Evolutionary conservation across 1,140 invertebrate species (phyloP).

Genomic region (Ridgeia piscesae): DNA sequence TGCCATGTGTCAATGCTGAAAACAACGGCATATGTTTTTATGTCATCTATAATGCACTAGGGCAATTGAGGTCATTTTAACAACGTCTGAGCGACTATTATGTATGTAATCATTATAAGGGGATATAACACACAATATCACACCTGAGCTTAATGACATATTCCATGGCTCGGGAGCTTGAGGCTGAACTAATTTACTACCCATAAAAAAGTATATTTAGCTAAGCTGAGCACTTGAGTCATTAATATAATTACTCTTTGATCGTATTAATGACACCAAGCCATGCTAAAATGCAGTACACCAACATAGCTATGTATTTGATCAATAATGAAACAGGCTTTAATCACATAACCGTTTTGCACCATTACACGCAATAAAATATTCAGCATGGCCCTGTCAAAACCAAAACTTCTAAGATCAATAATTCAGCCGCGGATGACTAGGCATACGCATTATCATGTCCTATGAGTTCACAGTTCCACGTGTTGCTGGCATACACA

Average conservation of each 20-base stretch:
- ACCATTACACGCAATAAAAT: background rate
- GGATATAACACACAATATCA: too few species aligned
- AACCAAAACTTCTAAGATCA: background rate
- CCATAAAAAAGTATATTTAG: too few species aligned
- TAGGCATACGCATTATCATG: too few species aligned
- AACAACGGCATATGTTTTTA: too few species aligned
- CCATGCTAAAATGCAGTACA: too few species aligned
- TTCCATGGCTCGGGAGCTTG: background rate
- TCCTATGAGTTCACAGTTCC: too few species aligned
- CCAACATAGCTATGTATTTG: background rate
- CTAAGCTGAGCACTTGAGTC: too few species aligned
- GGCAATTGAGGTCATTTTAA: background rate
- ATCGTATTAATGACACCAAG: too few species aligned
- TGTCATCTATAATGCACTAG: too few species aligned
- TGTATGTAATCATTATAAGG: too few species aligned
- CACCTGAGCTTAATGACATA: background rate
- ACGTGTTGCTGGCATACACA: background rate
- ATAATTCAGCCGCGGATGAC: background rate
- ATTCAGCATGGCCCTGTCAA: background rate
- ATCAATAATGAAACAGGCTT: background rate
- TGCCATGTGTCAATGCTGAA: background rate
- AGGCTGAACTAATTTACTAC: background rate
- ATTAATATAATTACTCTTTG: too few species aligned
- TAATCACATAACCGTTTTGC: background rate
- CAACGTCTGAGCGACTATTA: background rate